phyloP scores from a whole-genome alignment of 2,797 vertebrate species.

The Hirundo rustica region DNA sequence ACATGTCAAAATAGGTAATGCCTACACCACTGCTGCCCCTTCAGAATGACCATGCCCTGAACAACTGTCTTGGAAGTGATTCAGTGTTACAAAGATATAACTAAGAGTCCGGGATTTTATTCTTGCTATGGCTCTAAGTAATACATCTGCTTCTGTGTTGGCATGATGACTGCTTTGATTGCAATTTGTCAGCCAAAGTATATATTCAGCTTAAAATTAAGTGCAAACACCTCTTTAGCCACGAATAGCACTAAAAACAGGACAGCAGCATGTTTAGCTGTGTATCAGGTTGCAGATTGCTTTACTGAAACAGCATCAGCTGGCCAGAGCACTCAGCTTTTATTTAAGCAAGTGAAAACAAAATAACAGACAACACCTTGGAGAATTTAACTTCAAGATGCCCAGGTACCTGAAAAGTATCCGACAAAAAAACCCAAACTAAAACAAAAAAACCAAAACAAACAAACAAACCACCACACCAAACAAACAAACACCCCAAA shows the following conservation, averaged over 20 bases:
- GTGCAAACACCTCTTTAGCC: background rate
- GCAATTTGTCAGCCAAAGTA: background rate
- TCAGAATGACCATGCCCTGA: accelerated
- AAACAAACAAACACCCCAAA: background rate
- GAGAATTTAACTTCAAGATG: background rate
- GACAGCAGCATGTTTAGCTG: background rate
- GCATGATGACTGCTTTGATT: background rate
- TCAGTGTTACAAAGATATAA: background rate
- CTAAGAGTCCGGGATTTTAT: background rate
- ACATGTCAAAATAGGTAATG: background rate
- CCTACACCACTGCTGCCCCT: background rate
- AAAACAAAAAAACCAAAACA: background rate
- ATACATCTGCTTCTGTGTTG: background rate
- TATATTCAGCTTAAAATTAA: background rate
- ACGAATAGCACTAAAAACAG: background rate
- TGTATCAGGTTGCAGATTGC: background rate
- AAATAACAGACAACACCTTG: background rate
- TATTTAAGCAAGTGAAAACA: background rate
- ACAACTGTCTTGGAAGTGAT: background rate
- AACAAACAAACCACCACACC: too few relatives aligned
- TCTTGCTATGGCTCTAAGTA: background rate
- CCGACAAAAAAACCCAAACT: background rate
- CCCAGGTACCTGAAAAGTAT: background rate
- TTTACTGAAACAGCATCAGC: background rate
- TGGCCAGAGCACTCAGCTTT: background rate